Percentiles rank a stretch among this genome's conserved stretches.
Conservation (phyloP, 2,888 invertebrate species). For the Diadegma fenestrale region DNA sequence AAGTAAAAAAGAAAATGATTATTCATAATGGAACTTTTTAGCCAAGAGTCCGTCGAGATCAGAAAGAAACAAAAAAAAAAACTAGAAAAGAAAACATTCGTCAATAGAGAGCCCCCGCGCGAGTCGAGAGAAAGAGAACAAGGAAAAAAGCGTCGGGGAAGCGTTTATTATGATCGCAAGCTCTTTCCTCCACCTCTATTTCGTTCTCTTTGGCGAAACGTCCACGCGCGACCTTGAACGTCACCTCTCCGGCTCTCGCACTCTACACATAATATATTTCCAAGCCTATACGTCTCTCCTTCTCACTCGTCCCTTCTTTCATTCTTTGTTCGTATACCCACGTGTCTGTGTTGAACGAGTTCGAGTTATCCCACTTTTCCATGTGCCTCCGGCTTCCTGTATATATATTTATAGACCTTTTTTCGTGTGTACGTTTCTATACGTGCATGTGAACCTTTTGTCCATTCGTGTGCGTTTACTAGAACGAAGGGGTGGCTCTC, state of each 20-base stretch:
- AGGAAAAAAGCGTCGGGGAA: slow-evolving; percentile 18
- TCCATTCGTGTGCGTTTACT: slow-evolving; percentile 39
- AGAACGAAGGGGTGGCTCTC: slow-evolving; percentile 55
- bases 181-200: slow-evolving; percentile 44
- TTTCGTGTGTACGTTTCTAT: background rate
- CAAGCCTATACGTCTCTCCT: slow-evolving; percentile 22
- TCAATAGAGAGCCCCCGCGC: background rate
- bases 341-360: slow-evolving; percentile 55
- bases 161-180: slow-evolving; percentile 16
- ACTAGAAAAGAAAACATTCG: slow-evolving; percentile 24
- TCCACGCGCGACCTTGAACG: slow-evolving; percentile 81
- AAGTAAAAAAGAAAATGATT: slow-evolving; percentile 23
- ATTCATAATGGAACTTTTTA: background rate
- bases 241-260: slow-evolving; percentile 71
- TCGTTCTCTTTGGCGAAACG: slow-evolving; percentile 60
- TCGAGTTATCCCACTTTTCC: slow-evolving; percentile 56
- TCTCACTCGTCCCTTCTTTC: slow-evolving; percentile 24
- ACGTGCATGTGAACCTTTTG: slow-evolving; percentile 40
- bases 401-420: background rate
- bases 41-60: slow-evolving; percentile 18
- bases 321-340: slow-evolving; percentile 60
- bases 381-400: slow-evolving; percentile 1
- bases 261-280: slow-evolving; percentile 64
- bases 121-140: slow-evolving; percentile 21
- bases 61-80: slow-evolving; percentile 14